Conservation (phyloP, 1,140 invertebrate genomes). For the Idris sp. region DNA sequence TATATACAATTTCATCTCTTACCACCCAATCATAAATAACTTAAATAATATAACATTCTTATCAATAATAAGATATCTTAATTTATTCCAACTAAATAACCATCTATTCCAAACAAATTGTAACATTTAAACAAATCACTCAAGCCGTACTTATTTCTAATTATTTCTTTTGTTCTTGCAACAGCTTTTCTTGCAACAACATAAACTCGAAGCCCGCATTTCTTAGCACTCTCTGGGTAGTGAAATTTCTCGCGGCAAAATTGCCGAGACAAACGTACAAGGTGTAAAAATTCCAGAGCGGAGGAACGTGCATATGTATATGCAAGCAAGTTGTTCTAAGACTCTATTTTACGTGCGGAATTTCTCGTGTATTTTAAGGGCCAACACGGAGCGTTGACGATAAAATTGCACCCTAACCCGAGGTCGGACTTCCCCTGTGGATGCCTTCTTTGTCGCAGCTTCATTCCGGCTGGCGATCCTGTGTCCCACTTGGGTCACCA, state of each 20-base stretch:
- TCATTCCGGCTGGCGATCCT: slow-evolving; percentile 47
- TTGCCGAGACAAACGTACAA: slow-evolving; percentile 46
- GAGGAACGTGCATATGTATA: slow-evolving; percentile 55
- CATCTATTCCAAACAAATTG: too few relatives aligned
- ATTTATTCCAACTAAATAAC: too few relatives aligned
- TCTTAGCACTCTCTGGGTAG: slow-evolving; percentile 4
- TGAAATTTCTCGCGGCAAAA: slow-evolving; percentile 41
- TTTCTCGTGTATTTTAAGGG: slow-evolving; percentile 76
- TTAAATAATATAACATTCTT: too few relatives aligned
- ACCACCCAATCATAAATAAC: too few relatives aligned
- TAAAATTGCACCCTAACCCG: slow-evolving; percentile 73
- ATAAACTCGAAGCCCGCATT: too few relatives aligned
- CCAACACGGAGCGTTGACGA: slow-evolving; percentile 62
- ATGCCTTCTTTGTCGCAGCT: slow-evolving; percentile 38
- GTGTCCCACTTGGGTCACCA: slow-evolving; percentile 28
- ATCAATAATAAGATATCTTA: too few relatives aligned
- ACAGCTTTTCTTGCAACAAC: too few relatives aligned
- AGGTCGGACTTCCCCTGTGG: slow-evolving; percentile 31
- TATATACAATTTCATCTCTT: too few relatives aligned
- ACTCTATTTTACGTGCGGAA: slow-evolving; percentile 75
- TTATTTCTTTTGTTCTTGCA: too few relatives aligned
- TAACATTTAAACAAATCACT: too few relatives aligned
- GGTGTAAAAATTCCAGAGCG: slow-evolving; percentile 71
- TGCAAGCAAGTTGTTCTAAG: slow-evolving; percentile 34
- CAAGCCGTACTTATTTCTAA: too few relatives aligned